Percentiles rank a stretch among this genome's conserved stretches.
Evolutionary conservation across 2,113 vertebrate genomes (phyloP).

Genomic region (Arenaria interpres): DNA sequence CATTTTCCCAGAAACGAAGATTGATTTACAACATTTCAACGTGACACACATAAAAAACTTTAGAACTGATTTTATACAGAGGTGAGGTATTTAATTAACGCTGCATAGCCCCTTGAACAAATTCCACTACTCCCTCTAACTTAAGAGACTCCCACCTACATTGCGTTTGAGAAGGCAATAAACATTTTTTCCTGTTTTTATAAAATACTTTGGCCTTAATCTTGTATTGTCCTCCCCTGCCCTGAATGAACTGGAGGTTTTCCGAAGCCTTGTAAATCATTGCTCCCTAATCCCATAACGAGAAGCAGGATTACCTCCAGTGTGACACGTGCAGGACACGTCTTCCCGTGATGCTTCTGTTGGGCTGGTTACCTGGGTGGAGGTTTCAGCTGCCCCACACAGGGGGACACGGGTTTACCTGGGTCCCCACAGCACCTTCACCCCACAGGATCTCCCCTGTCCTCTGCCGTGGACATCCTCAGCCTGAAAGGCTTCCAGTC

Average conservation of each 20-base stretch:
- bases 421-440: neutral
- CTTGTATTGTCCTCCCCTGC: fast-evolving
- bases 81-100: neutral
- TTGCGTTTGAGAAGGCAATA: neutral
- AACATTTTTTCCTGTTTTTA: neutral
- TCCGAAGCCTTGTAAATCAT: neutral
- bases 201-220: neutral
- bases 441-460: neutral
- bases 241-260: neutral
- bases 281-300: slow-evolving; percentile 15
- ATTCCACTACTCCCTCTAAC: neutral
- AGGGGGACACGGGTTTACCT: neutral
- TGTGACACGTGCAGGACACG: neutral
- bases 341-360: neutral
- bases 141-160: neutral
- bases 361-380: neutral
- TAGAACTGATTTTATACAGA: neutral
- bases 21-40: neutral
- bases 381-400: neutral
- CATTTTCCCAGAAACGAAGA: neutral
- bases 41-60: neutral
- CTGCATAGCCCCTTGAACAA: neutral
- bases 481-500: neutral
- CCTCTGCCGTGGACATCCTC: neutral
- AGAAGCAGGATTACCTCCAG: neutral